phyloP scores from a whole-genome alignment of 2,888 invertebrate species.

The Papilio gigon region DNA sequence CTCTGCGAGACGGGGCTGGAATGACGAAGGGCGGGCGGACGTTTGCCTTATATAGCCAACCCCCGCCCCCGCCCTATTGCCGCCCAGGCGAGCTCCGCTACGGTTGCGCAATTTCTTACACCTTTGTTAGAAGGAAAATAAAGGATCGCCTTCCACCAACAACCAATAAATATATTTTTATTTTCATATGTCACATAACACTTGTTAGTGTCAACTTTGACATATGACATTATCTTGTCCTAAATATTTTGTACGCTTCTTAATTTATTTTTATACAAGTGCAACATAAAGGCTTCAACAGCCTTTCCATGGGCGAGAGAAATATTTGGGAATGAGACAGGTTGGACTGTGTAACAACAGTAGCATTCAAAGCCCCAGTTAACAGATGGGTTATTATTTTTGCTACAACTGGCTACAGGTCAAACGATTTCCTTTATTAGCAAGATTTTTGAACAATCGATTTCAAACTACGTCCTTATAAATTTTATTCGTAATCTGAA shows the following conservation, averaged over 20 bases:
- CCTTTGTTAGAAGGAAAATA: slow-evolving; percentile 26
- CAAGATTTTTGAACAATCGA: neutral
- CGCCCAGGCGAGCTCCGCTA: slow-evolving; percentile 29
- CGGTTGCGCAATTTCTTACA: slow-evolving; percentile 37
- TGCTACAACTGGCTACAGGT: neutral
- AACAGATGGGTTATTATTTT: neutral
- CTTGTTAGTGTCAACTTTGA: neutral
- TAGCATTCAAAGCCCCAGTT: no score
- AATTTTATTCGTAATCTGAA: no score
- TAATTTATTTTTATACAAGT: neutral
- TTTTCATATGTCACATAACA: slow-evolving; percentile 1
- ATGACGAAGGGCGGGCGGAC: slow-evolving; percentile 56
- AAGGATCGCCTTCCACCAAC: neutral
- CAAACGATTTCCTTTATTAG: neutral
- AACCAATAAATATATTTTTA: slow-evolving; percentile 1
- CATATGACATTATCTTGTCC: neutral
- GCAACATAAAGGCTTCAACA: no score
- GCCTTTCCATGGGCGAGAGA: no score
- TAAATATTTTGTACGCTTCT: neutral
- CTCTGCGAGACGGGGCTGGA: slow-evolving; percentile 38
- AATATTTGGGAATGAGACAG: no score
- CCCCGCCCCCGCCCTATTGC: slow-evolving; percentile 41
- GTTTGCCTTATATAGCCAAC: slow-evolving; percentile 44
- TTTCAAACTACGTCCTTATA: no score
- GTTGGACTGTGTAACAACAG: no score